A percentile compares a stretch with the other conserved stretches of the same genome.
Evolutionary conservation across 2,113 vertebrate species (phyloP).

Genomic region (Anarhynchus alexandrinus): DNA sequence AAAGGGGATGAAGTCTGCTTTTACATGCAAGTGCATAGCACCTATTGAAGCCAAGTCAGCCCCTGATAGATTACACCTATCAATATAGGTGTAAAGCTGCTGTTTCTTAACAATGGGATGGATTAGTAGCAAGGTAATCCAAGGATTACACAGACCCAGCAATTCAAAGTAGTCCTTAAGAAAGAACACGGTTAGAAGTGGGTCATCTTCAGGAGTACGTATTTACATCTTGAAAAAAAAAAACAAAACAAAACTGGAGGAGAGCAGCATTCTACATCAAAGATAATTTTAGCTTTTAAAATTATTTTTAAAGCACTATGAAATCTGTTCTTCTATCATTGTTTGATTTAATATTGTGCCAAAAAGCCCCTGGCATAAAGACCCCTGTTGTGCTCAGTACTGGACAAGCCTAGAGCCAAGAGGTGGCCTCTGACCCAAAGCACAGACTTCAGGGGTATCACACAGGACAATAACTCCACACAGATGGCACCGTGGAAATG

Average conservation of each 20-base stretch:
- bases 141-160: background rate
- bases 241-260: background rate
- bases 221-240: background rate
- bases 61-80: background rate
- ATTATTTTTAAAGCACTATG: background rate
- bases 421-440: background rate
- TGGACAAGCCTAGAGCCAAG: background rate
- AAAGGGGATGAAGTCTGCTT: background rate
- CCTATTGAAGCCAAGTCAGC: background rate
- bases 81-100: conserved; percentile 2
- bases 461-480: background rate
- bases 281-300: background rate
- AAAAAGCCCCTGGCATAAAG: background rate
- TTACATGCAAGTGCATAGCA: background rate
- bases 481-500: background rate
- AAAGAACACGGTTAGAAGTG: background rate
- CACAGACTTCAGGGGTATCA: accelerated
- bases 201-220: background rate
- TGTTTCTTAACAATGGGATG: background rate
- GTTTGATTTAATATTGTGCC: background rate
- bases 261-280: background rate
- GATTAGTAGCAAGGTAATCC: conserved; percentile 27
- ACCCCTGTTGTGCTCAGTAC: background rate
- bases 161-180: background rate
- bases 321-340: background rate